Evolutionary conservation across 2,797 vertebrate genomes (phyloP).

Genomic region (Dendrocincla tyrannina): DNA sequence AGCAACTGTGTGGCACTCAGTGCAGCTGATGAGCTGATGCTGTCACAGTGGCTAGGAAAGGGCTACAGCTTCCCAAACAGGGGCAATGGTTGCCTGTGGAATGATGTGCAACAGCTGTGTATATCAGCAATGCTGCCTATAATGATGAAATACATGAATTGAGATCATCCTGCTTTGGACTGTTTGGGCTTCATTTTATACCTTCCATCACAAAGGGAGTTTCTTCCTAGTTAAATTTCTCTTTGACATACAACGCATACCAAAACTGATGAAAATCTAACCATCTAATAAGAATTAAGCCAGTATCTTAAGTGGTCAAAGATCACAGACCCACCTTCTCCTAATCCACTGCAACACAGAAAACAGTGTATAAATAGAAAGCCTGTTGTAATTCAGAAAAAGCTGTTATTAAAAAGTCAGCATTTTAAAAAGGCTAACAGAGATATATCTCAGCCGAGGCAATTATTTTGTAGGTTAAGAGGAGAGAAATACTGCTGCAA

Average conservation of each 20-base stretch:
- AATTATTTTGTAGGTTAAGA: conserved; percentile 58
- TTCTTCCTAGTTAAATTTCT: neutral
- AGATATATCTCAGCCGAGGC: conserved; percentile 33
- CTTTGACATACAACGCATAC: neutral
- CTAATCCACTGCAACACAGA: neutral
- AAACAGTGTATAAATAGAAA: conserved; percentile 26
- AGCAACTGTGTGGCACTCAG: neutral
- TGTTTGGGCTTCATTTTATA: neutral
- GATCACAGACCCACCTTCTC: neutral
- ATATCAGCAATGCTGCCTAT: neutral
- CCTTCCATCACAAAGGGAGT: neutral
- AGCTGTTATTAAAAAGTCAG: conserved; percentile 43
- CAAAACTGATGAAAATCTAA: conserved; percentile 1
- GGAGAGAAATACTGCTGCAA: conserved; percentile 40
- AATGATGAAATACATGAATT: neutral
- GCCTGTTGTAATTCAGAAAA: conserved; percentile 10
- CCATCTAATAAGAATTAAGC: neutral
- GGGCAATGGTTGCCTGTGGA: neutral
- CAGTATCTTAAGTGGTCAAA: neutral
- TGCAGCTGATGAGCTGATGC: neutral
- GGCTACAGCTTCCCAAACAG: neutral
- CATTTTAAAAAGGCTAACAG: conserved; percentile 44
- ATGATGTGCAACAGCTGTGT: accelerated
- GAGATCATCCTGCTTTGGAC: neutral
- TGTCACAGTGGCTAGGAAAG: neutral